phyloP scores from a whole-genome alignment of 2,113 vertebrate genomes.

The Centrocercus urophasianus region DNA sequence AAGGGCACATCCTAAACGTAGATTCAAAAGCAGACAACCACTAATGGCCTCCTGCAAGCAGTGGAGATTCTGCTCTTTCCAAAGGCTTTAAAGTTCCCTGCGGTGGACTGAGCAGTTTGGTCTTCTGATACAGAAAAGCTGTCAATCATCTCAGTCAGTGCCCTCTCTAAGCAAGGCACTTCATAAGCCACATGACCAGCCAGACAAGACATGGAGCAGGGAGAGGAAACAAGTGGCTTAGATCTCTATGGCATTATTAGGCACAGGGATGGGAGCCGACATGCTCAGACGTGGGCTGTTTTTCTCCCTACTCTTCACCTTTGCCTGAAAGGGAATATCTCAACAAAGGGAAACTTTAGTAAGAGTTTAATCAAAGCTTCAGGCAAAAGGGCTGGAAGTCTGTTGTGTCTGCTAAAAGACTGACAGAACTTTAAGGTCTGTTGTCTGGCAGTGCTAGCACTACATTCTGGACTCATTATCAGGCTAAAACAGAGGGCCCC shows the following conservation, averaged over 20 bases:
- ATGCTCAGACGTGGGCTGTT: background rate
- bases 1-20: background rate
- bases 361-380: slow-evolving; percentile 37
- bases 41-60: slow-evolving; percentile 42
- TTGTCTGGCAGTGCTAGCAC: background rate
- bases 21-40: slow-evolving; percentile 14
- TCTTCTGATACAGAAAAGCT: background rate
- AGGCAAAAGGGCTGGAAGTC: background rate
- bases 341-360: slow-evolving; percentile 17
- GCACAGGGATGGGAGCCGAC: background rate
- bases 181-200: background rate
- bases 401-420: background rate
- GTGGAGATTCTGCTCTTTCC: background rate
- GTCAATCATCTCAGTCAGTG: background rate
- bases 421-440: background rate
- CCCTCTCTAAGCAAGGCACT: background rate
- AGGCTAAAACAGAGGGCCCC: background rate
- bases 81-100: slow-evolving; percentile 17
- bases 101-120: background rate
- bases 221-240: slow-evolving; percentile 19
- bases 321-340: background rate
- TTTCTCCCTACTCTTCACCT: background rate
- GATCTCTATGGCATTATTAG: background rate
- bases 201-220: background rate
- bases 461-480: background rate